Base-by-base conservation (phyloP, 2,888 invertebrate species). In the Caenorhabditis afra region DNA sequence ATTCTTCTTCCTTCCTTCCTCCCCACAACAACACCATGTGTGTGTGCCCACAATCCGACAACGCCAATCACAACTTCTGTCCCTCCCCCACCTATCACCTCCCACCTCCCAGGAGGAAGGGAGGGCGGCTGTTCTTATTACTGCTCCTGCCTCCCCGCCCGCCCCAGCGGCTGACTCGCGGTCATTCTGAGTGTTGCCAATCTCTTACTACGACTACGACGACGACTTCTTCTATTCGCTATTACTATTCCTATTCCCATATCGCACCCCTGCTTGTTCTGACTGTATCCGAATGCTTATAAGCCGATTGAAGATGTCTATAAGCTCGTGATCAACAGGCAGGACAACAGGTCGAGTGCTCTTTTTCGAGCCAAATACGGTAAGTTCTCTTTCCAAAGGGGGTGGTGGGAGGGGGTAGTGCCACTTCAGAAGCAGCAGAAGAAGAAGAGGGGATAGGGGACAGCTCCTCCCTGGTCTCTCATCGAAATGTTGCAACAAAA, bases 281-380 rank as follows among this genome's bases (percentile, higher is more conserved):
- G 70, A 52, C 77, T 77, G 77, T 77, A 70, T 71, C 68, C 18
- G 41, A 16, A 58, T 22, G 77, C 77, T 77, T 77, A 66, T 77
- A 77, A 50, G 44, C 20, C 12, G 1, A 5, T 16, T 11, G 5
- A 11, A 41, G 14, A 41, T 10, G n/a, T 14, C 16, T 77, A 77
- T 77, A 77, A 77, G 77, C 77, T 77, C 77, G 70, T 75, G 75
- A 77, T 70, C 58, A 77, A 77, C 77, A 77, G 77, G 77, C 77
- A 77, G 77, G 66, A 77, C 67, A 57, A 75, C 71, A 58, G 18
- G 49, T 22, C 20, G 50, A 29, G 29, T 29, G 29, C 29, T 29
- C 29, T 29, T 29, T 29, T 29, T 29, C 29, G 29, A n/a, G n/a
- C n/a, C n/a, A n/a, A n/a, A n/a, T n/a, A n/a, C n/a, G n/a, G n/a